Conservation (phyloP, 2,113 vertebrate genomes). For the Zosterops japonicus region DNA sequence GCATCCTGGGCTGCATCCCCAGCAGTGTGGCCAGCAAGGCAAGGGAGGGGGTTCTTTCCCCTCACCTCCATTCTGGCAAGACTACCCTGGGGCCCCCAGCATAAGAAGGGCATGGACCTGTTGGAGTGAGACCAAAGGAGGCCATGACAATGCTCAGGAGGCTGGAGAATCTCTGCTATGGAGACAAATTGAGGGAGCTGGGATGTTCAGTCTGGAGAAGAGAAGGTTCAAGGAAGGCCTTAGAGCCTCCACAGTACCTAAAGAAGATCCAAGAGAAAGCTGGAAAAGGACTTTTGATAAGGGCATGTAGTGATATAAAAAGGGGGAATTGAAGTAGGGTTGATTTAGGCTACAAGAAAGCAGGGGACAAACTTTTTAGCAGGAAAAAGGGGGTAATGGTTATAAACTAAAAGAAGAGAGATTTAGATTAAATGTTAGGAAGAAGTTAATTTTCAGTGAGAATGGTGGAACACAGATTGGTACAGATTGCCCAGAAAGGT, state of each 20-base stretch:
- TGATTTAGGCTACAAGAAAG: background rate
- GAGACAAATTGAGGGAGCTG: background rate
- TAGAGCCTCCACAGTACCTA: background rate
- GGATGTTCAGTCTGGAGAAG: background rate
- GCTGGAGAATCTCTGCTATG: background rate
- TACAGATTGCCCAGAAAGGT: background rate
- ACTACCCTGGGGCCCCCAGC: background rate
- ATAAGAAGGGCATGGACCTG: background rate
- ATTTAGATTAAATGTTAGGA: background rate
- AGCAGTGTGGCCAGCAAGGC: background rate
- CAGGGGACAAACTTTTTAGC: background rate
- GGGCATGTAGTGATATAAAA: background rate
- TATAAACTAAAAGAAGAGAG: background rate
- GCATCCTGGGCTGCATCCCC: background rate
- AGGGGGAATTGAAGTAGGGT: background rate
- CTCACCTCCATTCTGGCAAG: background rate
- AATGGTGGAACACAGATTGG: background rate
- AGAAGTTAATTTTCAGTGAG: background rate
- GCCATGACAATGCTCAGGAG: background rate
- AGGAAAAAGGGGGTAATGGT: background rate
- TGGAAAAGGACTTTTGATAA: background rate
- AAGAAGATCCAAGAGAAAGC: background rate
- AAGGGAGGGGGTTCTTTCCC: background rate
- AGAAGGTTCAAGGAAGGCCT: background rate
- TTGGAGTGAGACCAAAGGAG: background rate